Evolutionary conservation across 30 jellyfish, hydroid and myxozoan genomes (phyloP).

Genomic region (Chrysaora quinquecirrha): DNA sequence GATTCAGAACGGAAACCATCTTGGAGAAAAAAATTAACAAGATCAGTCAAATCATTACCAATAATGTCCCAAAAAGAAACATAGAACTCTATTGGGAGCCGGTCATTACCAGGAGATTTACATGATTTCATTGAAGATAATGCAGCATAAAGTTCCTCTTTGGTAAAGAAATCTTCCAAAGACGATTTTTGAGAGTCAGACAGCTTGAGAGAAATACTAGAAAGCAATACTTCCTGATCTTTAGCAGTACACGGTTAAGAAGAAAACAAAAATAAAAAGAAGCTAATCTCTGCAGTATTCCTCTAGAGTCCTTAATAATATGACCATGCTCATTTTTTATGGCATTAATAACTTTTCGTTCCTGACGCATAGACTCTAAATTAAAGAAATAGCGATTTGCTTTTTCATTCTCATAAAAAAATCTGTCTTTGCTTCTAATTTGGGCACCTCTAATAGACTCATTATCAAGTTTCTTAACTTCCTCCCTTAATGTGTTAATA

Average conservation of each 20-base stretch:
- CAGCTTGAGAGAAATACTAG: neutral
- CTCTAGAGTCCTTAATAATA: neutral
- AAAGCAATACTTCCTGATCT: neutral
- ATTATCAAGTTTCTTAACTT: no score
- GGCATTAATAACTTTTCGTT: neutral
- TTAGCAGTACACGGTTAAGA: neutral
- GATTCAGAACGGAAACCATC: neutral
- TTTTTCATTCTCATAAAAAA: no score
- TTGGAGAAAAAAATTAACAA: no score
- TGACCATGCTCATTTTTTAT: neutral
- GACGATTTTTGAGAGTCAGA: neutral
- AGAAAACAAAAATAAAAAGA: neutral
- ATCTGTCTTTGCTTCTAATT: no score
- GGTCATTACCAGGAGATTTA: neutral
- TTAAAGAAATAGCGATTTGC: no score
- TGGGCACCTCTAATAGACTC: neutral
- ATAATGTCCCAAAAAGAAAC: neutral
- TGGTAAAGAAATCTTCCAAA: no score
- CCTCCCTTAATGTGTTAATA: neutral
- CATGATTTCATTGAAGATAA: neutral
- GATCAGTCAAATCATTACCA: neutral
- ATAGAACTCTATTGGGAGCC: neutral
- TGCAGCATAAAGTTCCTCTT: neutral
- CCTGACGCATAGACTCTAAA: neutral
- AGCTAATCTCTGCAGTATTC: neutral